Conservation (phyloP, 2,888 invertebrate species). For the Pantelozetes paolii region DNA sequence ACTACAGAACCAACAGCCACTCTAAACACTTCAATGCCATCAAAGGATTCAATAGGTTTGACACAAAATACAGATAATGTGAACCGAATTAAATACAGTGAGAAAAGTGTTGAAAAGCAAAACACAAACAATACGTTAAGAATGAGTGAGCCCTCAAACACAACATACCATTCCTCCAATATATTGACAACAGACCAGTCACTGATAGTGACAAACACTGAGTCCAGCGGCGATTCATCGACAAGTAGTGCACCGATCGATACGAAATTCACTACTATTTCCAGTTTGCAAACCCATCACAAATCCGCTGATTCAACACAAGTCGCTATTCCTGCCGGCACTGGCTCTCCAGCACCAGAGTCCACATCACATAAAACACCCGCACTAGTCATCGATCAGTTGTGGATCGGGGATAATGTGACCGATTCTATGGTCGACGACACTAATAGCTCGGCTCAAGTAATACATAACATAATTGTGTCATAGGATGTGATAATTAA, state of each 20-base stretch:
- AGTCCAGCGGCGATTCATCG: constrained; percentile 19
- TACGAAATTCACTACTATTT: neutral
- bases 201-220: constrained; percentile 15
- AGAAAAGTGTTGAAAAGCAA: constrained; percentile 19
- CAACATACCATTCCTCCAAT: neutral
- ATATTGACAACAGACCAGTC: constrained; percentile 13
- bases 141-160: neutral
- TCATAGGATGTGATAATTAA: constrained; percentile 10
- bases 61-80: neutral
- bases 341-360: neutral
- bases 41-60: neutral
- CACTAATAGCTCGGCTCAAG: constrained; percentile 6
- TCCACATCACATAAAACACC: neutral
- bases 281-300: neutral
- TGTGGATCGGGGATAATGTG: neutral
- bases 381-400: neutral
- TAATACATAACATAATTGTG: neutral
- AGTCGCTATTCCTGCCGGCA: neutral
- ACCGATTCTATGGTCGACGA: neutral
- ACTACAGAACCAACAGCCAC: neutral
- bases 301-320: constrained; percentile 11
- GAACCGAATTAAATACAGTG: constrained; percentile 25
- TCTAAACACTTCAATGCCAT: constrained; percentile 4
- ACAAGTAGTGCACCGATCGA: constrained; percentile 24
- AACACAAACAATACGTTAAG: constrained; percentile 16